Evolutionary conservation across 2,797 vertebrate species (phyloP).

Genomic region (Micropoecilia bifurca): DNA sequence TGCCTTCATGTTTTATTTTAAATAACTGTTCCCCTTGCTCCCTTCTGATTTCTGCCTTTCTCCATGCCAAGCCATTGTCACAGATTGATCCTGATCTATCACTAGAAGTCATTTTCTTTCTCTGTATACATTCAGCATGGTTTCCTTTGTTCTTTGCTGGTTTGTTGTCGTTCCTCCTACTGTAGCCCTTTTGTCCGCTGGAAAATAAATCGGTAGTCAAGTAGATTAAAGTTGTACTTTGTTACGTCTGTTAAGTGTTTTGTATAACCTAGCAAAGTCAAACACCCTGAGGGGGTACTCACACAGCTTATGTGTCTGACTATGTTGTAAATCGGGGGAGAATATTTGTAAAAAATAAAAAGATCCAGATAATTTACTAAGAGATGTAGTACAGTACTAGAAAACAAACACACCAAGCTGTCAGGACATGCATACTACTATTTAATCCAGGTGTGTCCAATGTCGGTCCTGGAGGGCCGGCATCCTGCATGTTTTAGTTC

Average conservation of each 20-base stretch:
- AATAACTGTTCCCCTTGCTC: not conserved
- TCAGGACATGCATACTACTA: not conserved
- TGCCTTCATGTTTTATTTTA: not conserved
- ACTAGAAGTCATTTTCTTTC: not conserved
- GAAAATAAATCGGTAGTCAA: not conserved
- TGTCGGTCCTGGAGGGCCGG: too few species aligned
- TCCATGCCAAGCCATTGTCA: not conserved
- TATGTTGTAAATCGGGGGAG: not conserved
- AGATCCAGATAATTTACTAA: not conserved
- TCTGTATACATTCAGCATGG: not conserved
- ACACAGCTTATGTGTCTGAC: not conserved
- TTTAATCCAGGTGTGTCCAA: too few species aligned
- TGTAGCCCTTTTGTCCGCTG: not conserved
- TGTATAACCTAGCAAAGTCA: not conserved
- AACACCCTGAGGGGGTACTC: not conserved
- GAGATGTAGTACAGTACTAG: not conserved
- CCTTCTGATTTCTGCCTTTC: not conserved
- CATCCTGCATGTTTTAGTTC: too few species aligned
- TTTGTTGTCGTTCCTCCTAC: not conserved
- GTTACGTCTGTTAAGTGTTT: not conserved
- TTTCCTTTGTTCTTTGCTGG: not conserved
- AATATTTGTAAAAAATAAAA: not conserved
- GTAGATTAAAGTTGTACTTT: not conserved
- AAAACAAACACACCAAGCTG: not conserved
- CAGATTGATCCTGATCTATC: not conserved